A percentile compares a stretch with the other conserved stretches of the same genome.
phyloP scores from a whole-genome alignment of 2,888 invertebrate genomes.

The Platycheirus albimanus region DNA sequence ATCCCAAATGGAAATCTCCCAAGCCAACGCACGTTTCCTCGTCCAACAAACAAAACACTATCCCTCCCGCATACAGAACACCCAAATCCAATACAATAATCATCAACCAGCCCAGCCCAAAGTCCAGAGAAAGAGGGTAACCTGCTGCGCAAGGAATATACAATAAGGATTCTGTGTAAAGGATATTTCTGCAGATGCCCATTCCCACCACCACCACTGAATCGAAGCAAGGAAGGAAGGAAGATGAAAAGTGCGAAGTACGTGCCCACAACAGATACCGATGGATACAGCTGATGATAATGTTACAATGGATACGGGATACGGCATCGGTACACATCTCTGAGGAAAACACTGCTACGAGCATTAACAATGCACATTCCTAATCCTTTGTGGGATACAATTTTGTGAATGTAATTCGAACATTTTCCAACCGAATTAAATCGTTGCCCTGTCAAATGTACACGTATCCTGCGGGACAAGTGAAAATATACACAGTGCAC shows the following conservation, averaged over 20 bases:
- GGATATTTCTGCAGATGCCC: conserved; percentile 68
- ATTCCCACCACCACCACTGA: too few relatives aligned
- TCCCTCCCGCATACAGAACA: conserved; percentile 50
- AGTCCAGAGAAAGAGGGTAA: conserved; percentile 37
- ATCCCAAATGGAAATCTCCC: conserved; percentile 46
- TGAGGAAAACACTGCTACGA: conserved; percentile 37
- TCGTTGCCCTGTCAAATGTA: conserved; percentile 51
- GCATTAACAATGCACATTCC: conserved; percentile 58
- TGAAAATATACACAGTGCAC: conserved; percentile 46
- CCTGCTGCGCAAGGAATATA: conserved; percentile 59
- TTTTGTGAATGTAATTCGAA: conserved; percentile 63
- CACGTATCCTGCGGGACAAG: conserved; percentile 66
- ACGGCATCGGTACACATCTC: too few relatives aligned
- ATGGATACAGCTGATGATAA: conserved; percentile 69
- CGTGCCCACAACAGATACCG: conserved; percentile 60
- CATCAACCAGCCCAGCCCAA: conserved; percentile 17
- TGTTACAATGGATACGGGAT: conserved; percentile 45
- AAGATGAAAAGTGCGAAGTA: conserved; percentile 67
- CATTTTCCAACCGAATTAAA: conserved; percentile 61
- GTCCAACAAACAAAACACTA: conserved; percentile 50
- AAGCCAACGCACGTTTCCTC: conserved; percentile 10
- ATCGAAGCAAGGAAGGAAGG: conserved; percentile 23
- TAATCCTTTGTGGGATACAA: conserved; percentile 56
- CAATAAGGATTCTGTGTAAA: conserved; percentile 20
- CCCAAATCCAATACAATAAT: conserved; percentile 7